Conservation (phyloP, 2,113 vertebrate species). For the Rhinichthys klamathensis region DNA sequence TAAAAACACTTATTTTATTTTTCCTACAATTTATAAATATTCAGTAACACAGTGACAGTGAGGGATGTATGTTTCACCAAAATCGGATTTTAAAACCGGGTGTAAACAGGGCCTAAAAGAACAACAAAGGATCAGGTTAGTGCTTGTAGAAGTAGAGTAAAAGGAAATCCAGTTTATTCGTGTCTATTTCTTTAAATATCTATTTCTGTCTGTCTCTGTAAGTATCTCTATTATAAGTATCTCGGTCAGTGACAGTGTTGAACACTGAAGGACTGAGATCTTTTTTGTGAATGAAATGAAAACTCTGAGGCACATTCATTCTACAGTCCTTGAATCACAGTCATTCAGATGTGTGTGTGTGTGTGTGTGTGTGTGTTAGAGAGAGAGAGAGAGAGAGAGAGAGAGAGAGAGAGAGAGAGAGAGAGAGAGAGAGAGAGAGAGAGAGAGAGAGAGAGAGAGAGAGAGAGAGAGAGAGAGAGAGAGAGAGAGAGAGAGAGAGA, state of each 20-base stretch:
- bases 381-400: too few relatives aligned
- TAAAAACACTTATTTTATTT: too few relatives aligned
- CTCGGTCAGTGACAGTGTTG: not conserved
- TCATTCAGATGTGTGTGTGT: slow-evolving; percentile 15
- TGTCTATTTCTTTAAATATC: slow-evolving; percentile 24
- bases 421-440: too few relatives aligned
- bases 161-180: not conserved
- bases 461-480: slow-evolving; percentile 23
- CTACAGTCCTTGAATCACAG: slow-evolving; percentile 11
- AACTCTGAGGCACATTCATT: slow-evolving; percentile 59
- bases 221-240: not conserved
- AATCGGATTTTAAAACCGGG: too few relatives aligned
- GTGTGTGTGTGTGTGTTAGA: too few relatives aligned
- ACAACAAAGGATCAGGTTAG: slow-evolving; percentile 20
- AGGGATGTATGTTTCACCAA: too few relatives aligned
- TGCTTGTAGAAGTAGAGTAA: slow-evolving; percentile 5
- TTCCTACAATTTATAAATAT: too few relatives aligned
- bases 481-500: slow-evolving; percentile 19
- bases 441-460: slow-evolving; percentile 14
- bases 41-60: too few relatives aligned
- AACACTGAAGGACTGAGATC: not conserved
- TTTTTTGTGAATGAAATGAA: slow-evolving; percentile 75
- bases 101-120: not conserved
- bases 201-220: slow-evolving; percentile 8
- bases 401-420: too few relatives aligned